A percentile compares a stretch with the other conserved stretches of the same genome.
phyloP scores from a whole-genome alignment of 1,140 invertebrate species.

The Pentalonia nigronervosa region DNA sequence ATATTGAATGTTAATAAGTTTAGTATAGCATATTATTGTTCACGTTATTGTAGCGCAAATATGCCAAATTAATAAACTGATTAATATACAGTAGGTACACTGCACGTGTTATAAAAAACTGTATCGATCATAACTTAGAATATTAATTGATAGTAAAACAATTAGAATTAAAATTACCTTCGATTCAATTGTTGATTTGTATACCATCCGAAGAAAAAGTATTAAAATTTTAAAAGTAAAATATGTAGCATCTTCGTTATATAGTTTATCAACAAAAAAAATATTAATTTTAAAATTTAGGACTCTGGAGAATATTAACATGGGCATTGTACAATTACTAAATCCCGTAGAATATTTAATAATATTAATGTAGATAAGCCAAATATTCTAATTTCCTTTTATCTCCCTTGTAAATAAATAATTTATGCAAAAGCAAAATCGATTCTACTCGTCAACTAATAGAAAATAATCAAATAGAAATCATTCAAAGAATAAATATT shows the following conservation, averaged over 20 bases:
- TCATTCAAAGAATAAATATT: not conserved
- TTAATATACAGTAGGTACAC: not conserved
- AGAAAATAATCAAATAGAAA: too few species aligned
- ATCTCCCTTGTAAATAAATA: not conserved
- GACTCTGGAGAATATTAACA: not conserved
- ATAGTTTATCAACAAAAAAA: not conserved
- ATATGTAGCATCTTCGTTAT: not conserved
- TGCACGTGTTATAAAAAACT: not conserved
- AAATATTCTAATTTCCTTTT: not conserved
- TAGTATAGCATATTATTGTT: not conserved
- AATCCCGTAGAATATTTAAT: not conserved
- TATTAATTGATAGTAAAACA: not conserved
- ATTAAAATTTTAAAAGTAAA: not conserved
- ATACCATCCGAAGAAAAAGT: not conserved
- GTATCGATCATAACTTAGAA: not conserved
- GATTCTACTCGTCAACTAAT: not conserved
- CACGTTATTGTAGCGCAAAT: not conserved
- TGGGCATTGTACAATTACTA: not conserved
- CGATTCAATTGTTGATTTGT: not conserved
- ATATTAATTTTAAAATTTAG: not conserved
- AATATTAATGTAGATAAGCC: not conserved
- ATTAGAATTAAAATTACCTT: not conserved
- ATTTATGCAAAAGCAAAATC: constrained; percentile 5
- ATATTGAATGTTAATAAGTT: not conserved
- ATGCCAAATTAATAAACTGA: not conserved